These are phyloP conservation scores for Globia sparganii DNA, from an alignment of 2,888 invertebrate genomes.

Conservation along the genomic window DNA sequence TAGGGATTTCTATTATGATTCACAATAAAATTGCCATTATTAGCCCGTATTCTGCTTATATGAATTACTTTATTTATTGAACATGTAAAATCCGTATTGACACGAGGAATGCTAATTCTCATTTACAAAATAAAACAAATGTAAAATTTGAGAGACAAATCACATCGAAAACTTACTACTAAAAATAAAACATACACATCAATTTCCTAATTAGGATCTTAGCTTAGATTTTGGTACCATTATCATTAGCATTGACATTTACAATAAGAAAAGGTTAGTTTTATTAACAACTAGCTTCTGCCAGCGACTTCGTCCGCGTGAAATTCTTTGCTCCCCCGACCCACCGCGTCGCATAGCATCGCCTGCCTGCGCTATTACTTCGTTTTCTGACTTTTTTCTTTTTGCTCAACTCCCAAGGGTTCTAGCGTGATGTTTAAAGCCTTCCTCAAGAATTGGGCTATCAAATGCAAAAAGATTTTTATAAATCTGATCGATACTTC, in stretches of 20 bases:
- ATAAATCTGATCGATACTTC: too few species aligned
- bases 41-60: background rate
- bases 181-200: constrained; percentile 90
- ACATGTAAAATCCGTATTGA: constrained; percentile 91
- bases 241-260: constrained; percentile 89
- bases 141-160: constrained; percentile 91
- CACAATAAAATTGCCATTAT: background rate
- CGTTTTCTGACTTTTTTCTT: too few species aligned
- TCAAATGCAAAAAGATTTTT: too few species aligned
- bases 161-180: constrained; percentile 90
- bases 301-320: too few species aligned
- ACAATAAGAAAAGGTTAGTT: constrained; percentile 90
- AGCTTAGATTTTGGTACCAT: constrained; percentile 88
- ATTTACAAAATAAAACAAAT: constrained; percentile 91
- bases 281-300: constrained; percentile 86
- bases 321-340: too few species aligned
- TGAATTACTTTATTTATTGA: constrained; percentile 90
- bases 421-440: too few species aligned
- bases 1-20: background rate
- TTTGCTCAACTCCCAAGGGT: too few species aligned
- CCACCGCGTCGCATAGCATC: too few species aligned
- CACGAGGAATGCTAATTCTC: constrained; percentile 91
- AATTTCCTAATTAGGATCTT: constrained; percentile 85
- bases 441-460: too few species aligned
- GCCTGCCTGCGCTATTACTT: too few species aligned